Conservation (phyloP, 2,888 invertebrate species). For the Drosophila limbata region DNA sequence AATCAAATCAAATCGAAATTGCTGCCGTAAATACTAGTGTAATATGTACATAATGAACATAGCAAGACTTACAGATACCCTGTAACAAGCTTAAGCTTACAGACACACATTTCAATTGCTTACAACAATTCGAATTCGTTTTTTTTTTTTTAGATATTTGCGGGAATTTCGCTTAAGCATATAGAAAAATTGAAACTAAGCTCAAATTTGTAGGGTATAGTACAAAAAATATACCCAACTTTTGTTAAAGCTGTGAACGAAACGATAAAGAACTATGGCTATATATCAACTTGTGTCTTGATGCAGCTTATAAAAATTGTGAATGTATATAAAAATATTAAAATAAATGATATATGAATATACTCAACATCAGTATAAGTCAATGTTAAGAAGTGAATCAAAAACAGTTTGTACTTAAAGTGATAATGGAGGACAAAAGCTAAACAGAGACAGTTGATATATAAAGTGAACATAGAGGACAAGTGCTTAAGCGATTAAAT, state of each 20-base stretch:
- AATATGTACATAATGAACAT: constrained; percentile 30
- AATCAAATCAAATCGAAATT: constrained; percentile 60
- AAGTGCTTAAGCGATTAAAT: constrained; percentile 9
- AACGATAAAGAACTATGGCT: constrained; percentile 20
- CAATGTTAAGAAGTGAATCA: not conserved
- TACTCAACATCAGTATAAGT: not conserved
- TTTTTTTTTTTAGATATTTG: constrained; percentile 11
- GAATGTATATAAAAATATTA: constrained; percentile 5
- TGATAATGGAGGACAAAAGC: not conserved
- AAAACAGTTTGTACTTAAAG: not conserved
- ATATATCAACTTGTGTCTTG: constrained; percentile 8
- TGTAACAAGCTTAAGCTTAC: constrained; percentile 38
- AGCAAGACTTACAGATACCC: constrained; percentile 46
- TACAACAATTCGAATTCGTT: constrained; percentile 8
- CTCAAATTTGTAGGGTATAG: constrained; percentile 40
- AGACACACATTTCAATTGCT: constrained; percentile 12
- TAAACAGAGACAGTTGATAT: constrained; percentile 7
- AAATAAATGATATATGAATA: not conserved
- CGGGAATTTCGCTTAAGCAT: not conserved
- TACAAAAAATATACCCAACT: constrained; percentile 7
- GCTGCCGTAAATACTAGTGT: constrained; percentile 48
- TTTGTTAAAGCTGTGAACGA: constrained; percentile 15
- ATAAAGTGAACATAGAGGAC: constrained; percentile 4
- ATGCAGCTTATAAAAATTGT: not conserved
- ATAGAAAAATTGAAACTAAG: constrained; percentile 15